phyloP scores from a whole-genome alignment of 1,140 invertebrate genomes.

The Tyrophagus putrescentiae region DNA sequence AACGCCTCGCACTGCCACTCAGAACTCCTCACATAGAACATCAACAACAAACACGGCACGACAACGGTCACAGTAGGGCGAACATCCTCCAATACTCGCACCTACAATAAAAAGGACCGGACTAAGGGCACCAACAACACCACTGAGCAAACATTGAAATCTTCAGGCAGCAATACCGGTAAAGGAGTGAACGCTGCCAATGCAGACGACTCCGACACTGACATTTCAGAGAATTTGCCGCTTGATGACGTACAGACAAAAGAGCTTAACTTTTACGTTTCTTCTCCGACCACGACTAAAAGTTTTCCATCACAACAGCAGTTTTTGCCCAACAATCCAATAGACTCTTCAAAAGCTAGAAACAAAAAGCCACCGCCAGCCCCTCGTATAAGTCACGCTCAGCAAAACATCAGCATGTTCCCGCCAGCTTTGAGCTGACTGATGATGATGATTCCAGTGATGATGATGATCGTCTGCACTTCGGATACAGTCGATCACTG shows the following conservation, averaged over 20 bases:
- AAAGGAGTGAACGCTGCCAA: neutral
- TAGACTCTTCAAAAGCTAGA: neutral
- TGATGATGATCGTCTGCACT: neutral
- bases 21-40: neutral
- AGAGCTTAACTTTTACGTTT: too few species aligned
- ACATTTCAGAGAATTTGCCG: slow-evolving; percentile 8
- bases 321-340: slow-evolving; percentile 3
- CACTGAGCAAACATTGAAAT: too few species aligned
- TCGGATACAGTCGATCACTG: neutral
- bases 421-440: neutral
- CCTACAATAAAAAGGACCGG: slow-evolving; percentile 10
- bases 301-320: too few species aligned
- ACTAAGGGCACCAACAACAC: too few species aligned
- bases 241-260: neutral
- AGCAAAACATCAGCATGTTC: neutral
- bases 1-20: neutral
- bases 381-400: neutral
- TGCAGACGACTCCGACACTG: slow-evolving; percentile 1
- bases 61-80: slow-evolving; percentile 1
- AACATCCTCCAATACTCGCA: neutral
- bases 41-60: neutral
- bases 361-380: neutral
- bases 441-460: neutral
- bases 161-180: too few species aligned
- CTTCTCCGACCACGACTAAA: too few species aligned